Percentiles rank a stretch among this genome's conserved stretches.
Conservation (phyloP, 2,888 invertebrate genomes). For the Sclerodermus sp. region DNA sequence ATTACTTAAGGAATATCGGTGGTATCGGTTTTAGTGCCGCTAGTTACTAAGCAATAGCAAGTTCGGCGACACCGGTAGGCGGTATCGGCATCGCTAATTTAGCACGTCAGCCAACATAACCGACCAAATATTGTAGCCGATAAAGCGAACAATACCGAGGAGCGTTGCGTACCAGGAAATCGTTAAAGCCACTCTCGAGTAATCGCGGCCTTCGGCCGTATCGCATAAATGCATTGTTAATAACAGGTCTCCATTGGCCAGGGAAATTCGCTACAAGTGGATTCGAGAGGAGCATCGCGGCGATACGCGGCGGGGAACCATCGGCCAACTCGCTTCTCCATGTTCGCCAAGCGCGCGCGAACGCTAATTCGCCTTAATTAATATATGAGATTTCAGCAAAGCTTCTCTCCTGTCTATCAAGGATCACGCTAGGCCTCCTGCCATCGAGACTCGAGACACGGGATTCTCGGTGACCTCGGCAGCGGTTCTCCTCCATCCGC, state of each 20-base stretch:
- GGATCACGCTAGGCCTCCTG: constrained; percentile 31
- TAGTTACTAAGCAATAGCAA: no score
- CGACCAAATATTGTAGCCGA: no score
- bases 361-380: constrained; percentile 44
- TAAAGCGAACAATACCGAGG: constrained; percentile 16
- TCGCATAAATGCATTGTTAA: constrained; percentile 39
- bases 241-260: constrained; percentile 30
- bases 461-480: constrained; percentile 14
- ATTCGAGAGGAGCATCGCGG: no score
- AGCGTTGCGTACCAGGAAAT: constrained; percentile 21
- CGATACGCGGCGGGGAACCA: no score
- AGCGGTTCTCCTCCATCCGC: neutral
- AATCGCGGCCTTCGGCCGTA: constrained; percentile 27
- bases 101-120: no score
- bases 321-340: no score
- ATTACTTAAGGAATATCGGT: no score
- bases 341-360: constrained; percentile 29
- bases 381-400: constrained; percentile 38
- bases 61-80: no score
- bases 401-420: constrained; percentile 37
- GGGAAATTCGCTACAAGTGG: no score
- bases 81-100: no score
- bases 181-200: constrained; percentile 28
- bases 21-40: no score
- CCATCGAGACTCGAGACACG: constrained; percentile 6